Conservation (phyloP, 2,797 vertebrate species). For the Aselliscus stoliczkanus region DNA sequence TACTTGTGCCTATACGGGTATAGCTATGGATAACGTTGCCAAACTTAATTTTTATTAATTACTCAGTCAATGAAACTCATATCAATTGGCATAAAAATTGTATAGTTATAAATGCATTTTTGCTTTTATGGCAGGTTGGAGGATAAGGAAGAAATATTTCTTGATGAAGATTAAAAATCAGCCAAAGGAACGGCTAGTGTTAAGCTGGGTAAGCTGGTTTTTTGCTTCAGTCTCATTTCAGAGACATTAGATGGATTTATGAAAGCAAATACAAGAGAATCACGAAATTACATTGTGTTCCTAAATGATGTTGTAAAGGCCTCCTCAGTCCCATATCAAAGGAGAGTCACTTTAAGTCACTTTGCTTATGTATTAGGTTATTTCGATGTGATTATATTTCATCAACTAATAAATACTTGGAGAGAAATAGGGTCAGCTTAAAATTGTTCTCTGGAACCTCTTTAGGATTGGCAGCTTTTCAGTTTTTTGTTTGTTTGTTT, state of each 20-base stretch:
- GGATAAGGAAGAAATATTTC: slow-evolving; percentile 97
- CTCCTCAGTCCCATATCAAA: neutral
- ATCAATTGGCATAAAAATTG: neutral
- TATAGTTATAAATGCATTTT: neutral
- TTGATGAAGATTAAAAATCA: slow-evolving; percentile 96
- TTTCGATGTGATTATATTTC: neutral
- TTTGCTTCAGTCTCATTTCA: slow-evolving; percentile 24
- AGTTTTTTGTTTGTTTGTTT: too few species aligned
- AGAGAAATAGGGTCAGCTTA: neutral
- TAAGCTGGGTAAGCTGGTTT: slow-evolving; percentile 92
- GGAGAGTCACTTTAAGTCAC: neutral
- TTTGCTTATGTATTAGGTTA: slow-evolving; percentile 6
- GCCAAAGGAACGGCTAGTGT: slow-evolving; percentile 92
- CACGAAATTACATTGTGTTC: neutral
- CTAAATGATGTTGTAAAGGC: neutral
- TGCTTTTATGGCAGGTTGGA: slow-evolving; percentile 88
- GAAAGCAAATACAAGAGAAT: neutral
- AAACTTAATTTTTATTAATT: slow-evolving; percentile 23
- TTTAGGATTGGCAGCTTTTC: neutral
- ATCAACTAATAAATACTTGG: neutral
- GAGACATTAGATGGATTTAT: neutral
- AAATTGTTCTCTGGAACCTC: neutral
- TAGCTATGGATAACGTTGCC: neutral
- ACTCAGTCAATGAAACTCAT: neutral
- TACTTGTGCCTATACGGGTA: neutral